phyloP scores from a whole-genome alignment of 2,888 invertebrate genomes.

The Zygothrica quintamaculata region DNA sequence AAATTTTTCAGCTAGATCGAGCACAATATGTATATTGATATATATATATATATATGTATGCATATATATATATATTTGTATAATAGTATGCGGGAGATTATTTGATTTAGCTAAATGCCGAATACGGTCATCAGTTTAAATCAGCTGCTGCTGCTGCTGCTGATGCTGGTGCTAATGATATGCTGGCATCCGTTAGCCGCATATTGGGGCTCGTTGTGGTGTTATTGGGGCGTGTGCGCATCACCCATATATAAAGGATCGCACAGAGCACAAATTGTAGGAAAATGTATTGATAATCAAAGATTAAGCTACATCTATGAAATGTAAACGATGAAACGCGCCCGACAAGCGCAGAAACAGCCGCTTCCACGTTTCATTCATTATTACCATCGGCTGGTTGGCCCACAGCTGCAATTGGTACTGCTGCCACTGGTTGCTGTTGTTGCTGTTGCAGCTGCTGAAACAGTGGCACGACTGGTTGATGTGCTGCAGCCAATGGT shows the following conservation, averaged over 20 bases:
- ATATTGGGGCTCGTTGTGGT: conserved; percentile 9
- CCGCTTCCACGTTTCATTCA: conserved; percentile 82
- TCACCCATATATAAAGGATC: conserved; percentile 65
- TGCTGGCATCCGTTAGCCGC: neutral
- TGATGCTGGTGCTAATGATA: conserved; percentile 15
- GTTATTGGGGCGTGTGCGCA: conserved; percentile 44
- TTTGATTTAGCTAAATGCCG: conserved; percentile 70
- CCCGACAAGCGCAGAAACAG: conserved; percentile 77
- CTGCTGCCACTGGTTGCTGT: conserved; percentile 11
- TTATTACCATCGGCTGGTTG: conserved; percentile 60
- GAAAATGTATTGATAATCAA: conserved; percentile 74
- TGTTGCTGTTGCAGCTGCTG: conserved; percentile 15
- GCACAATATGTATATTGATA: conserved; percentile 45
- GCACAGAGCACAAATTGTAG: conserved; percentile 71
- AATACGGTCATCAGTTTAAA: conserved; percentile 47
- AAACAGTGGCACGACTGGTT: conserved; percentile 25
- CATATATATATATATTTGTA: conserved; percentile 5
- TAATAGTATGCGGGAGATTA: conserved; percentile 59
- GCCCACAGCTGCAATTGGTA: conserved; percentile 20
- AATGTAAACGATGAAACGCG: conserved; percentile 76
- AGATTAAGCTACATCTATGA: conserved; percentile 66
- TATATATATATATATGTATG: conserved; percentile 12
- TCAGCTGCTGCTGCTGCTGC: neutral
- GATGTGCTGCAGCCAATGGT: conserved; percentile 31
- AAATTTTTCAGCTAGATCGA: conserved; percentile 66